Base-by-base conservation (phyloP, 2,113 vertebrate genomes). In the Rostratula benghalensis region DNA sequence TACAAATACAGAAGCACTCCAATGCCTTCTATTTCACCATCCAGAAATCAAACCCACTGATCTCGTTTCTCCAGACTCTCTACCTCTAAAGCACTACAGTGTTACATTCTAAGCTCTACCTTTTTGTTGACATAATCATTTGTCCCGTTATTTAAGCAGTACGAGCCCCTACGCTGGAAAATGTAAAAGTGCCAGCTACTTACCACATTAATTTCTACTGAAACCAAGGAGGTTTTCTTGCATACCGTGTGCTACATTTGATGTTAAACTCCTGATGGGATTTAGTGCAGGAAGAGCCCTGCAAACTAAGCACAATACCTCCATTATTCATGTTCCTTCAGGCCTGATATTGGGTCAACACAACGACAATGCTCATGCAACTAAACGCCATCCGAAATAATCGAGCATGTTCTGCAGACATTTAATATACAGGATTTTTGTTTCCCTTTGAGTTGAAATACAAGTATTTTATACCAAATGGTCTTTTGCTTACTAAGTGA, bases 311-410 rank as follows among this genome's bases (percentile, higher is more conserved):
- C 89, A 96, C 94, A 97, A 97, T 96, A 25, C 86, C 61, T 43
- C 86, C 83, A 93, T 97, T 97, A 93, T 96, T 93, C 57, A 18
- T 94, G 89, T 37, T 96, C 92, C 83, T 69, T 92, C 50, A 83
- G 80, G 81, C 89, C 89, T 95, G 95, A 95, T 87, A 96, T 22
- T 96, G 96, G 90, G 96, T 96, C 95, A 97, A 96, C 87, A 96
- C 67, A 94, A 87, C 5, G 0, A 93, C 37, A 89, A 60, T 65
- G 56, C 51, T 94, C 83, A 45, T 19, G 12, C 70, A 60, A 75
- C 76, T 70, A 63, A 91, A 50, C 65, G 28, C 61, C 31, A 61
- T 84, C 76, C 51, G 76, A 92, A 96, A 94, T n/a, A 91, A 89
- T 1, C 13, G 18, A 75, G 56, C 30, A n/a, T 56, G 48, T 46